Evolutionary conservation across 2,113 vertebrate species (phyloP), one percentile per base, ranked within the genome.

Genomic region (Monarcha castaneiventris): DNA sequence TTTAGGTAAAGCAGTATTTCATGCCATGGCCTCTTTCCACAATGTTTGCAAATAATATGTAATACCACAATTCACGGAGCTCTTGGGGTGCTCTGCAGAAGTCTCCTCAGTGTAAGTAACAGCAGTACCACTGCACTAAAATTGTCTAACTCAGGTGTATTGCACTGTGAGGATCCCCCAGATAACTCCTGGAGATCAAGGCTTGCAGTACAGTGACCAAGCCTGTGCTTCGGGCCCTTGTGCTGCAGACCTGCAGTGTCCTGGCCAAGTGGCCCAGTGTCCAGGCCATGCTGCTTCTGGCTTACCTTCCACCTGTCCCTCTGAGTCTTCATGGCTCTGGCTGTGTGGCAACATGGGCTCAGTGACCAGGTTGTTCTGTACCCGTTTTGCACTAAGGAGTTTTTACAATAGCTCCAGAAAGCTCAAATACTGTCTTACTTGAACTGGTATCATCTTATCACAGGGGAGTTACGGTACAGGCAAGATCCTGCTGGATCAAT

Each of bases 221-320:
- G 18, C 51, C 17, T 44, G 2, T 35, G 19, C 59, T 20, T 55
- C 0, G 1, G 16, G 29, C 43, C 22, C 27, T 35, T 0, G 2
- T 54, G 39, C 37, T 49, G 43, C 51, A 37, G 32, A 8, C 29
- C 37, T 66, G 20, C 63, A 37, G 30, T 58, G 29, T 26, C 33
- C 25, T 9, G 18, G 39, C 23, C 14, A 35, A 9, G 56, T 18
- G 22, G 17, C n/a, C 19, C 9, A 7, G 51, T 19, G 26, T 61
- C 61, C 75, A 43, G 44, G 54, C 26, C 16, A 3, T 2, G 3
- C 29, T 81, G 0, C 43, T 59, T n/a, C 55, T 66, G 54, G 15
- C 23, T 56, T 37, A 9, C 19, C 32, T 89, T 81, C 52, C 19
- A 13, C 43, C 44, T 20, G 4, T 21, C 29, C 49, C 43, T 75